Evolutionary conservation across 2,888 invertebrate genomes (phyloP).

Genomic region (Epsilonema sp.): DNA sequence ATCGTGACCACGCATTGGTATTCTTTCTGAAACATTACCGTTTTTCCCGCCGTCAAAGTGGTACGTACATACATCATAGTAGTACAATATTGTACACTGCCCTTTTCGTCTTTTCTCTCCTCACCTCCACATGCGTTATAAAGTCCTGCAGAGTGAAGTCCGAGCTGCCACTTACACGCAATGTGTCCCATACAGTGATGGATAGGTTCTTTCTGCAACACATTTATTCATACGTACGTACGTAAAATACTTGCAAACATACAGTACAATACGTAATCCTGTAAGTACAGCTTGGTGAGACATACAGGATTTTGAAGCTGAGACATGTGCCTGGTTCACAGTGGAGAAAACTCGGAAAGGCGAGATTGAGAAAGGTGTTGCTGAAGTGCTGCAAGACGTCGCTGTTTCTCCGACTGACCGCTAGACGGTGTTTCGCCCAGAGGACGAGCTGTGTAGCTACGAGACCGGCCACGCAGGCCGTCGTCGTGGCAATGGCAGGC

Average conservation of each 20-base stretch:
- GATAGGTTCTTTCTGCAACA: background rate
- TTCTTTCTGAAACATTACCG: no score
- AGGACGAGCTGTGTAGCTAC: constrained; percentile 15
- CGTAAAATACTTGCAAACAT: background rate
- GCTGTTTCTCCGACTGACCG: background rate
- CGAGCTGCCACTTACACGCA: background rate
- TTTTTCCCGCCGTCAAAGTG: no score
- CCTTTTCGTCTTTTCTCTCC: no score
- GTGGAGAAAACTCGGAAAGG: background rate
- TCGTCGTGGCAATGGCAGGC: constrained; percentile 35
- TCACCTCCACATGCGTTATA: background rate
- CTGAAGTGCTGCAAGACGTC: background rate
- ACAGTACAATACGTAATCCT: no score
- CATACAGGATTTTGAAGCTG: background rate
- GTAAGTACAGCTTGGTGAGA: no score
- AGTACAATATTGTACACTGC: no score
- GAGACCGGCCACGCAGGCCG: constrained; percentile 32
- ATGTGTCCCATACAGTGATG: background rate
- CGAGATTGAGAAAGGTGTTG: background rate
- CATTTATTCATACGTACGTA: background rate
- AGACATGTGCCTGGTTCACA: background rate
- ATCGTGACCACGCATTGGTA: no score
- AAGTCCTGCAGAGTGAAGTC: background rate
- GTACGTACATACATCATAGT: no score
- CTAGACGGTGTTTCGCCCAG: background rate